These are phyloP conservation scores for Phylloscopus collybita DNA, from an alignment of 2,797 vertebrate species.

Conservation along the genomic window DNA sequence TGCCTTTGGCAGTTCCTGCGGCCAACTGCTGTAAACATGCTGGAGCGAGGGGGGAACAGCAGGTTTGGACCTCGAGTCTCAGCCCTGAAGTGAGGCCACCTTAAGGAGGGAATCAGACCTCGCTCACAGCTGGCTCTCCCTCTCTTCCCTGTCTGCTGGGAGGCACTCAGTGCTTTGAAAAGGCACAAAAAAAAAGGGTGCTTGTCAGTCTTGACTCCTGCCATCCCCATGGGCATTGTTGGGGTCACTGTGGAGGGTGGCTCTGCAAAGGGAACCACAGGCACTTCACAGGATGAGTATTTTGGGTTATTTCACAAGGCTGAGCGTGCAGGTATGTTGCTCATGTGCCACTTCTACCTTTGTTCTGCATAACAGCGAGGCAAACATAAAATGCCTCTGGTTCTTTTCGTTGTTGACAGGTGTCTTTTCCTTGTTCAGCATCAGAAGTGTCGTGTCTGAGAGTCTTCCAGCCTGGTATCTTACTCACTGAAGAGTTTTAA, in stretches of 20 bases:
- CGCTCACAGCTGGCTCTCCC: background rate
- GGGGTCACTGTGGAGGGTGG: background rate
- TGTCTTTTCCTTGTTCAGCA: background rate
- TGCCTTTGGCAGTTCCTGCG: background rate
- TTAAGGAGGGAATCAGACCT: background rate
- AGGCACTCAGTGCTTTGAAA: background rate
- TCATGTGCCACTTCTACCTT: background rate
- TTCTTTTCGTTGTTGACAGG: background rate
- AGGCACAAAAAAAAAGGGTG: background rate
- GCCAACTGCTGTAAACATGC: background rate
- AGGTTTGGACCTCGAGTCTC: background rate
- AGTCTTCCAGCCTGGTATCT: constrained; percentile 16
- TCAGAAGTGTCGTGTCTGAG: background rate
- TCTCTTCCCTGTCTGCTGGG: background rate
- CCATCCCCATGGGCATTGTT: background rate
- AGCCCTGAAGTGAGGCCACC: background rate
- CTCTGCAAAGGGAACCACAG: background rate
- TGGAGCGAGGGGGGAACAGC: background rate
- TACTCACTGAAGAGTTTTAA: constrained; percentile 6
- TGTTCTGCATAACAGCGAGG: background rate
- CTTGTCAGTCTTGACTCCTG: background rate
- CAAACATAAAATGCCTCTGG: background rate
- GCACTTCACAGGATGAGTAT: background rate
- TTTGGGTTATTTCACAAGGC: background rate
- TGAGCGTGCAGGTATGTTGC: background rate